phyloP scores from a whole-genome alignment of 1,140 invertebrate genomes.

The Camponotus floridanus region DNA sequence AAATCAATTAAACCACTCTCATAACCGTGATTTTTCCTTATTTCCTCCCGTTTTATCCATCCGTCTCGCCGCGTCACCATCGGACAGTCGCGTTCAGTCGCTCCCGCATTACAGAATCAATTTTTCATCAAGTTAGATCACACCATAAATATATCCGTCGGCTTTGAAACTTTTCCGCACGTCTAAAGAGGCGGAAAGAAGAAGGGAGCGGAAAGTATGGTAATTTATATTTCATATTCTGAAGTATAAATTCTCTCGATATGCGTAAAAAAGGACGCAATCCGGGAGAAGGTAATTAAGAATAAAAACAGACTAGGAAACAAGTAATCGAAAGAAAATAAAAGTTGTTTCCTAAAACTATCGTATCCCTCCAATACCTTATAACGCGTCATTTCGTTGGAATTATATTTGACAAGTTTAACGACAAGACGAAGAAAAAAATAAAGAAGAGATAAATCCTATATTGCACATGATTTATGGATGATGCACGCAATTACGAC shows the following conservation, averaged over 20 bases:
- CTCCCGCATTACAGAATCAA: constrained; percentile 39
- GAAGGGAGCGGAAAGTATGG: neutral
- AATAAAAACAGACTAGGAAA: neutral
- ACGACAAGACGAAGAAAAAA: neutral
- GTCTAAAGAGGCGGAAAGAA: constrained; percentile 14
- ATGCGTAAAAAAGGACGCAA: neutral
- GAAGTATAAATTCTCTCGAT: constrained; percentile 4
- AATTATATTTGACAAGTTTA: constrained; percentile 14
- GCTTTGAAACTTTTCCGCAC: constrained; percentile 40
- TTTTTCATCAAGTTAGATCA: constrained; percentile 59
- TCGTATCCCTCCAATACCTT: neutral
- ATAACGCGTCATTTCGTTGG: neutral
- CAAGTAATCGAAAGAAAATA: constrained; percentile 14
- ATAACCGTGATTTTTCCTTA: constrained; percentile 61
- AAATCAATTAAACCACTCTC: constrained; percentile 64
- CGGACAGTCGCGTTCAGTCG: constrained; percentile 32
- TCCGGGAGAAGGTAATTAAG: neutral
- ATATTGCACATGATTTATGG: constrained; percentile 19
- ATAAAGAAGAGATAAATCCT: neutral
- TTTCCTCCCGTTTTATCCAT: constrained; percentile 55
- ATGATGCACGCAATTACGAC: constrained; percentile 40
- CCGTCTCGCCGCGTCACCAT: constrained; percentile 13
- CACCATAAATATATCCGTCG: constrained; percentile 51
- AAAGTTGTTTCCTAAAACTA: neutral
- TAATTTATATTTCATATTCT: constrained; percentile 8